Evolutionary conservation across 2,113 vertebrate genomes (phyloP).

Genomic region (Sturnira hondurensis): DNA sequence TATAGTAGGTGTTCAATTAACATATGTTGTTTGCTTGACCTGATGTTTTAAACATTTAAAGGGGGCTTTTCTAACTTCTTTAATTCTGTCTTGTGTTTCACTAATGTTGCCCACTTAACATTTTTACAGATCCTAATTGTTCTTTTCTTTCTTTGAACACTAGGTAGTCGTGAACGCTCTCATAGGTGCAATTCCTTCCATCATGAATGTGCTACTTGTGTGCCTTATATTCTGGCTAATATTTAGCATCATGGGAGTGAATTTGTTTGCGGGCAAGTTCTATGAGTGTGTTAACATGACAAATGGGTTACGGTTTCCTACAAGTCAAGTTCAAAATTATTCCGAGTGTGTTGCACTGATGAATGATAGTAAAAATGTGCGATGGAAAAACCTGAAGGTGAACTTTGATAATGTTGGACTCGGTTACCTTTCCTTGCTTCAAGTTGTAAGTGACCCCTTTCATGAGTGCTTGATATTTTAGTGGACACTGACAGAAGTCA

Average conservation of each 20-base stretch:
- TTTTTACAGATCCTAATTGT: neutral
- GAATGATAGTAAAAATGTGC: conserved; percentile 55
- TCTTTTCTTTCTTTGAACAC: conserved; percentile 48
- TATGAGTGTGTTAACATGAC: conserved; percentile 85
- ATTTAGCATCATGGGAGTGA: conserved; percentile 99
- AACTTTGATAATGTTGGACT: conserved; percentile 96
- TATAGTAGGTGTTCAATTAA: neutral
- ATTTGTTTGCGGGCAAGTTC: conserved; percentile 95
- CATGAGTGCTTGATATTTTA: neutral
- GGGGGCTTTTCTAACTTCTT: neutral
- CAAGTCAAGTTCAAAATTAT: conserved; percentile 60
- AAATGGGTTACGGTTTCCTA: neutral
- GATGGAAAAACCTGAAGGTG: conserved; percentile 91
- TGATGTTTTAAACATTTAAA: neutral
- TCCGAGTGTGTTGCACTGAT: conserved; percentile 65
- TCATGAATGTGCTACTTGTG: conserved; percentile 98
- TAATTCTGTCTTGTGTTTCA: neutral
- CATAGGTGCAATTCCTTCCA: conserved; percentile 97
- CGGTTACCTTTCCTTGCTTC: conserved; percentile 88
- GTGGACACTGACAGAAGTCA: neutral
- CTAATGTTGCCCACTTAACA: neutral
- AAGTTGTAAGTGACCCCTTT: conserved; percentile 70
- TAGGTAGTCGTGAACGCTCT: conserved; percentile 98
- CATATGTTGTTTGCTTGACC: neutral
- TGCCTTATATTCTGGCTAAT: conserved; percentile 99